Evolutionary conservation across 2,888 invertebrate genomes (phyloP).

Genomic region (Cosmopolites sordidus): DNA sequence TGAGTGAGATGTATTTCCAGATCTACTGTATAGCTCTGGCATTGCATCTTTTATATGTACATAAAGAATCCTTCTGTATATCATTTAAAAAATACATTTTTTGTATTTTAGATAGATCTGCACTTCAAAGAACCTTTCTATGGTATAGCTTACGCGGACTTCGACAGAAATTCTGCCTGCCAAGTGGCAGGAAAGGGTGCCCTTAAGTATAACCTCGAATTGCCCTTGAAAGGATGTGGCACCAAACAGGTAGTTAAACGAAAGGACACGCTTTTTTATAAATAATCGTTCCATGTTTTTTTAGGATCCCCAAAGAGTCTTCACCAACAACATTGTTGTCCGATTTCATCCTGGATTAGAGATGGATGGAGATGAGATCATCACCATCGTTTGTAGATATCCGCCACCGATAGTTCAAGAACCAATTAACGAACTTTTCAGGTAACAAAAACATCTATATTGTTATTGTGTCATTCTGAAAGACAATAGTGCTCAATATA

Average conservation of each 20-base stretch:
- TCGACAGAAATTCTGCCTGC: constrained; percentile 86
- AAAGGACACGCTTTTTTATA: constrained; percentile 14
- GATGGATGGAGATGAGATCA: constrained; percentile 94
- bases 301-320: constrained; percentile 85
- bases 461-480: too few species aligned
- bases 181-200: constrained; percentile 81
- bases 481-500: too few species aligned
- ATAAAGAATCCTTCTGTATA: too few species aligned
- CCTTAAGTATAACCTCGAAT: constrained; percentile 71
- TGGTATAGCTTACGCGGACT: constrained; percentile 88
- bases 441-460: too few species aligned
- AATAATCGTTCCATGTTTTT: constrained; percentile 19
- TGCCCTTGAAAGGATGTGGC: constrained; percentile 86
- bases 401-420: constrained; percentile 82
- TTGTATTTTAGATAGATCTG: constrained; percentile 63
- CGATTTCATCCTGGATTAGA: constrained; percentile 88
- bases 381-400: constrained; percentile 90
- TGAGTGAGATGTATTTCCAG: too few species aligned
- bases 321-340: constrained; percentile 92
- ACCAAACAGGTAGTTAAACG: constrained; percentile 68
- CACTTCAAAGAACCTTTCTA: constrained; percentile 89
- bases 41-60: too few species aligned
- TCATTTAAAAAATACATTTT: too few species aligned
- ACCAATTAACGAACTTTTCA: constrained; percentile 53
- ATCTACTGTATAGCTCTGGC: too few species aligned